Percentiles rank a stretch among this genome's conserved stretches.
phyloP scores from a whole-genome alignment of 2,888 invertebrate species.

The Cetonia aurata region DNA sequence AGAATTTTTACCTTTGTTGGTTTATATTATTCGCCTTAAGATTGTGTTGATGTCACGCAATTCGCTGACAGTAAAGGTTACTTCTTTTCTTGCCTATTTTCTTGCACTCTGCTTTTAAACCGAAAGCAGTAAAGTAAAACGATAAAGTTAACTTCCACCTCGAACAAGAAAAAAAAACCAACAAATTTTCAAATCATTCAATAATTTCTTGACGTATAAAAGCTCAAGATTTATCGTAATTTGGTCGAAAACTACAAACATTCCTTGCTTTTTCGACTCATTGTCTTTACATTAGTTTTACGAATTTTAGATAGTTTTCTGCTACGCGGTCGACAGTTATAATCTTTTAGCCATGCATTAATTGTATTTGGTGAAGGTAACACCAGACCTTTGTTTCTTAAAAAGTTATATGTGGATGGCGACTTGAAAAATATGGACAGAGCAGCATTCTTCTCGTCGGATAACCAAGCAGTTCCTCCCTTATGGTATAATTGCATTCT shows the following conservation, averaged over 20 bases:
- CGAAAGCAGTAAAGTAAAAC: conserved; percentile 33
- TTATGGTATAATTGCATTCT: conserved; percentile 33
- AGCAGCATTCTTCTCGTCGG: conserved; percentile 22
- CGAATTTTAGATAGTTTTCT: background rate
- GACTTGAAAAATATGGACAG: conserved; percentile 35
- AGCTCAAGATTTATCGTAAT: conserved; percentile 7
- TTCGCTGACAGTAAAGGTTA: too few relatives aligned
- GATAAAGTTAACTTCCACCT: conserved; percentile 43
- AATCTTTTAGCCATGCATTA: conserved; percentile 16
- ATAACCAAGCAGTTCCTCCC: background rate
- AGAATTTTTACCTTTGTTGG: too few relatives aligned
- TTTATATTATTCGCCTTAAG: too few relatives aligned
- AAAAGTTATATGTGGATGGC: conserved; percentile 21
- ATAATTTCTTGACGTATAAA: background rate
- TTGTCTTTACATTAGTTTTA: conserved; percentile 23
- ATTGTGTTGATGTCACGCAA: too few relatives aligned
- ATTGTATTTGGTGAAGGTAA: conserved; percentile 33
- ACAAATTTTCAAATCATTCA: conserved; percentile 43
- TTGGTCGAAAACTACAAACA: conserved; percentile 22
- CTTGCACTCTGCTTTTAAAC: background rate
- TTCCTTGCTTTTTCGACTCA: conserved; percentile 14
- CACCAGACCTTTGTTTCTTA: conserved; percentile 7
- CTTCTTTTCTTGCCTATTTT: too few relatives aligned
- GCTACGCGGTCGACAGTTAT: conserved; percentile 1
- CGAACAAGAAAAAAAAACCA: conserved; percentile 41